phyloP scores from a whole-genome alignment of 1,140 invertebrate genomes.

The Cataglyphis hispanica region DNA sequence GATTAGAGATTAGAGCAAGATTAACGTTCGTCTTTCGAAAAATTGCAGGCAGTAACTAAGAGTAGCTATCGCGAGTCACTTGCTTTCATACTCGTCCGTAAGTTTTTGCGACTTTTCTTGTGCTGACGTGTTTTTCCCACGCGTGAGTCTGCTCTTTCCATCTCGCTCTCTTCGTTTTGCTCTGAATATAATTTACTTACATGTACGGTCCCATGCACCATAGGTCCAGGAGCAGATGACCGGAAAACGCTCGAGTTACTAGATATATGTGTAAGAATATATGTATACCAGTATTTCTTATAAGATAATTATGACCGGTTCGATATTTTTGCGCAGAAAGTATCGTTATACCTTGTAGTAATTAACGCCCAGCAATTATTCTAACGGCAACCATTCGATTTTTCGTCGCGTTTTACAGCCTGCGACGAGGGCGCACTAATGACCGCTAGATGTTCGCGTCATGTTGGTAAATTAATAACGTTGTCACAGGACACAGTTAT shows the following conservation, averaged over 20 bases:
- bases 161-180: not conserved
- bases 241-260: conserved; percentile 38
- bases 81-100: not conserved
- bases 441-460: not conserved
- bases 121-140: conserved; percentile 17
- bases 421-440: conserved; percentile 6
- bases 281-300: conserved; percentile 12
- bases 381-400: conserved; percentile 33
- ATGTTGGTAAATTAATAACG: conserved; percentile 6
- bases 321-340: conserved; percentile 36
- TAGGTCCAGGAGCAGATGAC: conserved; percentile 8
- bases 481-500: not conserved
- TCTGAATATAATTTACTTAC: not conserved
- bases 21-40: conserved; percentile 3
- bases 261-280: not conserved
- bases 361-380: conserved; percentile 31
- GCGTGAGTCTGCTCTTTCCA: not conserved
- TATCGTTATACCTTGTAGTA: conserved; percentile 33
- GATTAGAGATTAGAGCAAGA: conserved; percentile 35
- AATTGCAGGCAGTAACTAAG: conserved; percentile 24
- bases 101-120: conserved; percentile 24
- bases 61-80: not conserved
- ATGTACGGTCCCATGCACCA: conserved; percentile 6
- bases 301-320: conserved; percentile 39
- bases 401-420: not conserved